Base-by-base conservation (phyloP, 2,888 invertebrate genomes). In the Panopea generosa region DNA sequence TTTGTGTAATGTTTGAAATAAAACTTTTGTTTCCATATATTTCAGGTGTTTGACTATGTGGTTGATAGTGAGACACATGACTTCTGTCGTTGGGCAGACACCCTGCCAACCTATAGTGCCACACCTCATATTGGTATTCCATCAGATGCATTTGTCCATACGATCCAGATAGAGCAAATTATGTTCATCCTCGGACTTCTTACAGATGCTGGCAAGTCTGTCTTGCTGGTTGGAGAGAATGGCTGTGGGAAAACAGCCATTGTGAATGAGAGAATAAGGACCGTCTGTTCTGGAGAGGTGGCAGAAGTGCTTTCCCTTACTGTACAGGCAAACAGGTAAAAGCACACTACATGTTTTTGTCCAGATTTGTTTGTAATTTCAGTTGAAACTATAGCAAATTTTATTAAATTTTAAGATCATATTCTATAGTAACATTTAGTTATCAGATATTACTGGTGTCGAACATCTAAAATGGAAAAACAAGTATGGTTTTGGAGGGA, bases 281-380 rank as follows among this genome's bases (percentile, higher is more conserved):
- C 91, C 7, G 91, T 92, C 6, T 92, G 92, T 67, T 91, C 92
- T 9, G 92, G 92, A 4, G 92, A 92, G 71, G 91, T 92, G 47
- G 92, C 92, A 11, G 92, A 92, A 68, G 91, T 92, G 1, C 82
- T 91, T 18, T 89, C 90, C 1, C 86, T 92, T 11, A 86, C 86
- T 18, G 82, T 91, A 27, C 87, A 90, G 71, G 87, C 91, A 27
- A 92, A 91, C 86, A 91, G 89, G 91, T 91, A 53, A 63, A 59
- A n/a, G n/a, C n/a, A n/a, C n/a, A n/a, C n/a, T n/a, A n/a, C 26
- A 7, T 38, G 11, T n/a, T n/a, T n/a, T n/a, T n/a, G n/a, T n/a
- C n/a, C n/a, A n/a, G n/a, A n/a, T n/a, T n/a, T n/a, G n/a, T n/a
- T n/a, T n/a, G n/a, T n/a, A n/a, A n/a, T n/a, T n/a, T n/a, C n/a